Percentiles rank a stretch among this genome's conserved stretches.
Evolutionary conservation across 2,888 invertebrate genomes (phyloP).

Genomic region (Diloba caeruleocephala): DNA sequence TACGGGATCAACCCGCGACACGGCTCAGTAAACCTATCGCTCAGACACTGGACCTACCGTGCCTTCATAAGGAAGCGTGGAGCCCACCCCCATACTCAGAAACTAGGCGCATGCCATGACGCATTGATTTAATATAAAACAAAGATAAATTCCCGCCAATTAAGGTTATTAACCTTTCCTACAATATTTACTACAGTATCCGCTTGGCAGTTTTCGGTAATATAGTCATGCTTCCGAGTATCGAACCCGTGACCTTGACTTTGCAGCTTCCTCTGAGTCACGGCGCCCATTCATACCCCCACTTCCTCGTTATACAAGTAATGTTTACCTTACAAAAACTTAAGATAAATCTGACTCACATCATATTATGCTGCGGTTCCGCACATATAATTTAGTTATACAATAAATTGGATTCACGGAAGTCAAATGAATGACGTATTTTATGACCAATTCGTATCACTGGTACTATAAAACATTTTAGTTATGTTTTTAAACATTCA

Average conservation of each 20-base stretch:
- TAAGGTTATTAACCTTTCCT: constrained; percentile 30
- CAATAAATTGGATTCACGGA: not conserved
- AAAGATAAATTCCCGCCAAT: constrained; percentile 2
- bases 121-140: constrained; percentile 1
- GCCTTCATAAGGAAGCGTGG: too few relatives aligned
- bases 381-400: not conserved
- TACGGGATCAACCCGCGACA: too few relatives aligned
- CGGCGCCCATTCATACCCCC: constrained; percentile 11
- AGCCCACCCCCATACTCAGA: too few relatives aligned
- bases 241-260: constrained; percentile 43
- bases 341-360: constrained; percentile 40
- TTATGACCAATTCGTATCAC: too few relatives aligned
- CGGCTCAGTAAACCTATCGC: too few relatives aligned
- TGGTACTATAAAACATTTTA: too few relatives aligned
- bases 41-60: too few relatives aligned
- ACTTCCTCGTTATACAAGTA: constrained; percentile 17
- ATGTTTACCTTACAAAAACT: constrained; percentile 11
- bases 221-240: constrained; percentile 30
- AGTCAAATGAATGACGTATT: not conserved
- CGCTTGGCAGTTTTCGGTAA: constrained; percentile 20
- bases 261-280: constrained; percentile 40
- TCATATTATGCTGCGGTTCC: constrained; percentile 1
- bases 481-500: too few relatives aligned
- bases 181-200: constrained; percentile 30
- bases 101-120: too few relatives aligned